Percentiles rank a stretch among this genome's conserved stretches.
phyloP scores from a whole-genome alignment of 2,888 invertebrate species.

The Smittia aterrima region DNA sequence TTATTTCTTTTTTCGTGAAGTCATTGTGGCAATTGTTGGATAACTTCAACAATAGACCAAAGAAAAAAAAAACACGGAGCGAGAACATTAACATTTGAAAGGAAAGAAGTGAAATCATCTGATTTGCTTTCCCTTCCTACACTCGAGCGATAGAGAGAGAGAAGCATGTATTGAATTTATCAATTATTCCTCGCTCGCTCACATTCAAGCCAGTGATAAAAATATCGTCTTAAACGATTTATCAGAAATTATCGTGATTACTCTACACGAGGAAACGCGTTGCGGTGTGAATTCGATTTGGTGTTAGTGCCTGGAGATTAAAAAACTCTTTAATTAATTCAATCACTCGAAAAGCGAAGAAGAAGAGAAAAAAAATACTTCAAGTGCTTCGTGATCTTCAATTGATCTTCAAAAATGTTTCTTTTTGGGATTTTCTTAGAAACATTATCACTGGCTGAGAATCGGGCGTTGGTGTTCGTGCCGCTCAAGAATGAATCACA shows the following conservation, averaged over 20 bases:
- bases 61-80: background rate
- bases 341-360: constrained; percentile 27
- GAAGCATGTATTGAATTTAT: background rate
- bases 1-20: background rate
- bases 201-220: background rate
- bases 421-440: constrained; percentile 23
- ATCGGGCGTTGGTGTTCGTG: constrained; percentile 18
- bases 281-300: background rate
- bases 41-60: background rate
- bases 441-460: constrained; percentile 29
- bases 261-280: constrained; percentile 9
- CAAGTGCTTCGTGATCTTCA: constrained; percentile 41
- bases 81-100: constrained; percentile 23
- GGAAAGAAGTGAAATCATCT: constrained; percentile 8
- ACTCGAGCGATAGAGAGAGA: background rate
- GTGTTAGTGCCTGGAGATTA: constrained; percentile 35
- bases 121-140: constrained; percentile 16
- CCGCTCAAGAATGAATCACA: background rate
- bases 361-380: constrained; percentile 24
- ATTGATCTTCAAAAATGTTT: constrained; percentile 34
- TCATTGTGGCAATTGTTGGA: constrained; percentile 17
- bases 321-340: constrained; percentile 36
- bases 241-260: constrained; percentile 38
- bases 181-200: constrained; percentile 19
- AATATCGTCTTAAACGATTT: constrained; percentile 27